Percentiles rank a stretch among this genome's conserved stretches.
These are phyloP conservation scores for Psix sp. DNA, from an alignment of 1,140 invertebrate species.

Conservation along the genomic window DNA sequence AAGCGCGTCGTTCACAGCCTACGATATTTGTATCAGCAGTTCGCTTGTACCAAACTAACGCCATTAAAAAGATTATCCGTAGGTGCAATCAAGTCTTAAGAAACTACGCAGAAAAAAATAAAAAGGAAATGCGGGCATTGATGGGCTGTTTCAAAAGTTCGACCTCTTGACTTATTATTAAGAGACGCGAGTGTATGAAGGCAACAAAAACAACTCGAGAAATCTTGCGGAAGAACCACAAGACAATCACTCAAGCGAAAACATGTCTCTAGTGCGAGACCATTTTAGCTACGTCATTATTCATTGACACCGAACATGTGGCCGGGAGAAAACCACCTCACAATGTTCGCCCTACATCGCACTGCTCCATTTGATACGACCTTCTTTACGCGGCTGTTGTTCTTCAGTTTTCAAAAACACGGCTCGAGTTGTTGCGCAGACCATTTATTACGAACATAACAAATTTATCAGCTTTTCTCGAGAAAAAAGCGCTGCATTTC, in stretches of 20 bases:
- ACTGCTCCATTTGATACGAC: background rate
- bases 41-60: no score
- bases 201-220: constrained; percentile 26
- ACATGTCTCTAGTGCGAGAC: constrained; percentile 5
- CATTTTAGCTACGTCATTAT: constrained; percentile 40
- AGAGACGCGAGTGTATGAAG: background rate
- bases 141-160: constrained; percentile 20
- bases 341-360: constrained; percentile 1
- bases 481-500: no score
- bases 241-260: constrained; percentile 28
- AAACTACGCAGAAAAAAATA: no score
- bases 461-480: no score
- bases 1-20: no score
- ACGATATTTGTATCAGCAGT: no score
- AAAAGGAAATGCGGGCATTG: no score
- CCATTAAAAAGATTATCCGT: no score
- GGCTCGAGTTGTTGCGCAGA: no score
- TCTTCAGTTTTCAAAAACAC: background rate
- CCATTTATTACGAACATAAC: no score
- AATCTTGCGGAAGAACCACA: constrained; percentile 26
- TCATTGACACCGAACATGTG: constrained; percentile 34
- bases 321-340: constrained; percentile 5
- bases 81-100: no score
- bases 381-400: background rate
- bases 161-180: constrained; percentile 4